phyloP scores from a whole-genome alignment of 1,140 invertebrate species.

The Conus betulinus region DNA sequence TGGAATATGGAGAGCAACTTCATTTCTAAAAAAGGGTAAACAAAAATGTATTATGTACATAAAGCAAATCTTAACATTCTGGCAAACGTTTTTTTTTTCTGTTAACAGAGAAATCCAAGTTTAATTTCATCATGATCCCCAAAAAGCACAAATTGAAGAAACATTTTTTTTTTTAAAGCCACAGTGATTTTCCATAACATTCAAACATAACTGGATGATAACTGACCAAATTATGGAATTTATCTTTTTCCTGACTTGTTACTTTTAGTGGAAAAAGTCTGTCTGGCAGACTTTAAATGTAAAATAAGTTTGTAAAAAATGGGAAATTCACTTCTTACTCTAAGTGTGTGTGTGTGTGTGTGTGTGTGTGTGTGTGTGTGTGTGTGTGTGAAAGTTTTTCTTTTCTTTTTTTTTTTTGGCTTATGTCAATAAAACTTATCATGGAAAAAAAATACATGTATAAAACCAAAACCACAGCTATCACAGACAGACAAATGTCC shows the following conservation, averaged over 20 bases:
- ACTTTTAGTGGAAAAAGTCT: neutral
- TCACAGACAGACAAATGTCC: neutral
- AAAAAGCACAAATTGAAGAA: neutral
- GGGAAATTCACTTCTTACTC: neutral
- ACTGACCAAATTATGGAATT: too few relatives aligned
- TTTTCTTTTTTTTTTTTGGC: too few relatives aligned
- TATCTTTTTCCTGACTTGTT: neutral
- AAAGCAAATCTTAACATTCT: neutral
- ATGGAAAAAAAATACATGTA: neutral
- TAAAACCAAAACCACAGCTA: neutral
- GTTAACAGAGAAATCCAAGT: neutral
- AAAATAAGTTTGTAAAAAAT: neutral
- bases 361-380: too few relatives aligned
- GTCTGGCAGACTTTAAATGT: neutral
- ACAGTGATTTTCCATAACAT: neutral
- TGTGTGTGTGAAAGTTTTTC: too few relatives aligned
- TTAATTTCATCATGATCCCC: neutral
- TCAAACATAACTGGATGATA: neutral
- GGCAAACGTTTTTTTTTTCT: neutral
- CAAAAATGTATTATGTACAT: neutral
- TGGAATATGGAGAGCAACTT: too few relatives aligned
- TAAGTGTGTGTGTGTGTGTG: too few relatives aligned
- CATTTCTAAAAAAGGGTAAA: too few relatives aligned
- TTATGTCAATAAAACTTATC: neutral
- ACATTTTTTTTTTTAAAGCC: too few relatives aligned